Evolutionary conservation across 2,113 vertebrate genomes (phyloP).

Genomic region (Nycticorax nycticorax): DNA sequence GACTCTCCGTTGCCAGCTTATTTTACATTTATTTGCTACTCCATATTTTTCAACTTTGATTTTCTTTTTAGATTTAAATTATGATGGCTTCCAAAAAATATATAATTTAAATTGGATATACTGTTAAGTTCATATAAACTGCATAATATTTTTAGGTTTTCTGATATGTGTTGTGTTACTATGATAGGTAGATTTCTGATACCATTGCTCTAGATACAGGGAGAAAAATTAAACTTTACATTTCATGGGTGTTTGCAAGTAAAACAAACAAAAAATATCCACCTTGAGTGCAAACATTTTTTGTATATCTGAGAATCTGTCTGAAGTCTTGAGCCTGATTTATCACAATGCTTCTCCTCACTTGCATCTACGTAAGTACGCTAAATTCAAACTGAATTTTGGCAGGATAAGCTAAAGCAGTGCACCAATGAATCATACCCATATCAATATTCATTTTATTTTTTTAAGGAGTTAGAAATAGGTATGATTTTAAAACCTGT

Average conservation of each 20-base stretch:
- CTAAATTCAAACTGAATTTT: neutral
- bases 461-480: neutral
- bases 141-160: neutral
- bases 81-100: neutral
- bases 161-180: neutral
- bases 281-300: neutral
- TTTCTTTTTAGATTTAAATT: neutral
- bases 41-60: neutral
- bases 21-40: neutral
- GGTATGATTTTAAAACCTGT: neutral
- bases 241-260: neutral
- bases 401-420: neutral
- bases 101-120: neutral
- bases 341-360: neutral
- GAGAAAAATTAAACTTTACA: neutral
- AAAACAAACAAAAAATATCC: neutral
- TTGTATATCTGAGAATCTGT: neutral
- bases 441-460: neutral
- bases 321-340: neutral
- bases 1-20: neutral
- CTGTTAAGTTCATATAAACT: neutral
- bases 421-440: neutral
- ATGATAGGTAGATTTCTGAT: neutral
- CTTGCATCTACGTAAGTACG: neutral
- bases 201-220: neutral